Evolutionary conservation across 2,113 vertebrate genomes (phyloP), one percentile per base, ranked within the genome.

Genomic region (Pogonocichla stellata): DNA sequence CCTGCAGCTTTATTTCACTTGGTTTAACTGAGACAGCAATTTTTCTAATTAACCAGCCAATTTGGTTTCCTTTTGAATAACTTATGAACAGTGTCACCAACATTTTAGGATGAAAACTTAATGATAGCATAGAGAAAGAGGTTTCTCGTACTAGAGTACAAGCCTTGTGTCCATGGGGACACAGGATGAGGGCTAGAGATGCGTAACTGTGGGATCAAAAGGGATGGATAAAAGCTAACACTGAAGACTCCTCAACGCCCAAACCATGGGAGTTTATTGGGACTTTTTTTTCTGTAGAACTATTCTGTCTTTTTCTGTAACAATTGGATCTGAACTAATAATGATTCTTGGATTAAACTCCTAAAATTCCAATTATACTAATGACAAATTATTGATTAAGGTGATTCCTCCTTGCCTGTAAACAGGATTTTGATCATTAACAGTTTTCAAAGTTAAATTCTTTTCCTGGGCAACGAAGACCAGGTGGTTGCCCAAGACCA

Each of bases 131-230:
- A 62, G n/a, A 47, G 40, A 83, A 86, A 84, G 29, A 86, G 5
- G 12, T 23, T 7, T 6, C 15, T 87, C 34, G 10, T 56, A 26
- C 15, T 34, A 45, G 6, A 82, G 7, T 12, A 80, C 19, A 69
- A 10, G 9, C 3, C 33, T 67, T n/a, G 2, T 36, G 6, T 58
- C 53, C 2, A 1, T 19, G 4, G 12, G 10, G 9, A n/a, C n/a
- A 22, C 3, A 34, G 7, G 14, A 43, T 18, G 29, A 34, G 11
- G 8, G 2, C 1, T 15, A 61, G 14, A 72, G 50, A n/a, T 80
- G 29, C 14, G 50, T 13, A 34, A 14, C 1, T 50, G 9, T 33
- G 10, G 13, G 9, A 48, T 57, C 5, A 28, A 40, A 73, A 65
- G 6, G 5, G 34, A 15, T 3, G 2, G 3, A 11, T 47, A 61